Base-by-base conservation (phyloP, 2,888 invertebrate genomes). In the Callinectes sapidus region DNA sequence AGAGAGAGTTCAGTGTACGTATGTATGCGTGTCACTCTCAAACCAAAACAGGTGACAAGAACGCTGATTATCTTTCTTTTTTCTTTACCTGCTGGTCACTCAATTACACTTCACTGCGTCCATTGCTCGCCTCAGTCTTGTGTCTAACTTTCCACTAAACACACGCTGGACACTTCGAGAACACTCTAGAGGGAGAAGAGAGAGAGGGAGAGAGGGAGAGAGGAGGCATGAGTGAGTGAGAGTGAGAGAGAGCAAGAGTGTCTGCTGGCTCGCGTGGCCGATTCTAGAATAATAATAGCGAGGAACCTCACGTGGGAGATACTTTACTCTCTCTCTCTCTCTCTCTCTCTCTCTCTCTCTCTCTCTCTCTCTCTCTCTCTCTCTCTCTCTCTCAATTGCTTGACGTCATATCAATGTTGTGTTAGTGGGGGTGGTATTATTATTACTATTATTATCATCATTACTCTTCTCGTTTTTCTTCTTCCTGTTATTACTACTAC, bases 321-420 rank as follows among this genome's bases (percentile, higher is more conserved):
- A 16, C 48, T 87, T 10, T 23, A 2, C 48, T 16, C 61, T 55
- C 55, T 88, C 55, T 88, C 55, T 88, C 55, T 88, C 55, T 55
- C 55, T 88, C 55, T 88, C 32, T 88, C 55, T 88, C 55, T 88
- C 28, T 88, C 55, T 88, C 32, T 88, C 28, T 88, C 28, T 88
- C 54, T 88, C 54, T 87, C 35, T 48, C 61, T 61, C 61, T 61
- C 61, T 61, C 61, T 61, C 61, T 61, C 61, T 61, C 61, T 61
- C 61, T 61, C 61, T 61, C 61, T 61, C 61, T 61, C 61, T 61
- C 61, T 61, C 61, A 18, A 3, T 55, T 14, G 3, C 61, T 61
- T 23, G n/a, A 32, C 77, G n/a, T 61, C 61, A 35, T 14, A 87
- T 14, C 16, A 87, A 42, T 61, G 61, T 61, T 55, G 13, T 55